Evolutionary conservation across 2,797 vertebrate species (phyloP), one percentile per base, ranked within the genome.

Genomic region (Toxotes lorentzi): DNA sequence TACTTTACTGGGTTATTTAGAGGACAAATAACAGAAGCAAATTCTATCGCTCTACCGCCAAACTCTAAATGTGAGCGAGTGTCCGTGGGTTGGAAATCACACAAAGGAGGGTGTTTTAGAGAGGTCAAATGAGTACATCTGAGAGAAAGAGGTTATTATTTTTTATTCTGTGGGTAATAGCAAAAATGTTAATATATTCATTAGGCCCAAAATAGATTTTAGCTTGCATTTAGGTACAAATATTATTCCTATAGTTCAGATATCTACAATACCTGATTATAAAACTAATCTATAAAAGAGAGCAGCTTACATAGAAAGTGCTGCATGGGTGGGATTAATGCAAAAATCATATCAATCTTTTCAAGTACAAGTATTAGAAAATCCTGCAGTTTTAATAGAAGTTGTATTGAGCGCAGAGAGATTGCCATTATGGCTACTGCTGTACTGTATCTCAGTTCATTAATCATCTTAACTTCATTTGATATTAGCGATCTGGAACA

Each of bases 401-500:
- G 27, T 53, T 24, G 27, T 7, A 40, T 30, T 40, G 16, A 57
- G 32, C 10, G 27, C 27, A 48, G 51, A 65, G 27, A 62, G 48
- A 68, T 74, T 76, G 59, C 45, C 57, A 50, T 71, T 23, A 78
- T 41, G n/a, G 66, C 66, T 13, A 4, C 58, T 32, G 17, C 67
- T 41, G 47, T 53, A 57, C 32, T 60, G 59, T 27, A 53, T 41
- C 64, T 73, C 40, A 56, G 17, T 34, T 54, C 70, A 82, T 89
- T 65, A 73, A 82, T 89, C 81, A 74, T 78, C 27, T 64, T n/a
- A 53, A 67, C 16, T 68, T 81, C 24, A 61, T 85, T 81, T 73
- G 78, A 78, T 80, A 68, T 79, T 53, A 51, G 61, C 21, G 0
- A 59, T 56, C 41, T 62, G 58, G 30, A 69, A 73, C 73, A 63